phyloP scores from a whole-genome alignment of 2,888 invertebrate genomes.

The Branchipolynoe longqiensis region DNA sequence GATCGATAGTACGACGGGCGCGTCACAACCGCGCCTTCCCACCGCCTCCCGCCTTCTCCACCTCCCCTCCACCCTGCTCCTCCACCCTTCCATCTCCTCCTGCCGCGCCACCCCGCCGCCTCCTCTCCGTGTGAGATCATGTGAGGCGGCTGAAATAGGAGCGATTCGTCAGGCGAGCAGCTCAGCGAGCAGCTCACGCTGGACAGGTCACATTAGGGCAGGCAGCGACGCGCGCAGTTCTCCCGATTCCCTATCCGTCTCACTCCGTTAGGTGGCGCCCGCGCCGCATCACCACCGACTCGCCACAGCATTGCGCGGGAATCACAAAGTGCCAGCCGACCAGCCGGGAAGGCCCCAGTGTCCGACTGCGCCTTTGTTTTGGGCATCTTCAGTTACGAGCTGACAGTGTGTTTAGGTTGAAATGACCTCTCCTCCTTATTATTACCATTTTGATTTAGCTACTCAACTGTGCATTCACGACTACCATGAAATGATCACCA shows the following conservation, averaged over 20 bases:
- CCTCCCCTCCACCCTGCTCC: background rate
- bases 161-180: slow-evolving; percentile 51
- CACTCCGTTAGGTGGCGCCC: slow-evolving; percentile 45
- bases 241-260: slow-evolving; percentile 42
- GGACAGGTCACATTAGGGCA: slow-evolving; percentile 56
- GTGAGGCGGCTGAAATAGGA: slow-evolving; percentile 47
- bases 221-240: slow-evolving; percentile 39
- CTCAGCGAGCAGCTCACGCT: slow-evolving; percentile 12
- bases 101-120: background rate
- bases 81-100: background rate
- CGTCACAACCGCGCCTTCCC: background rate
- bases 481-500: no score
- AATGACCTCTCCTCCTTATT: no score
- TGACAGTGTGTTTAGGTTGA: no score
- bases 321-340: no score
- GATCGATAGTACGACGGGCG: no score
- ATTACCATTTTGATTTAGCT: no score
- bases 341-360: no score
- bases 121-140: background rate
- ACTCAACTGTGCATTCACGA: no score
- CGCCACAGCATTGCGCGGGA: no score
- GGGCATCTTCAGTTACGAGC: slow-evolving; percentile 34
- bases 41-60: background rate
- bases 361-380: no score
- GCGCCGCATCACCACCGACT: no score